A percentile compares a stretch with the other conserved stretches of the same genome.
Conservation (phyloP, 2,113 vertebrate genomes). For the Callipepla californica region DNA sequence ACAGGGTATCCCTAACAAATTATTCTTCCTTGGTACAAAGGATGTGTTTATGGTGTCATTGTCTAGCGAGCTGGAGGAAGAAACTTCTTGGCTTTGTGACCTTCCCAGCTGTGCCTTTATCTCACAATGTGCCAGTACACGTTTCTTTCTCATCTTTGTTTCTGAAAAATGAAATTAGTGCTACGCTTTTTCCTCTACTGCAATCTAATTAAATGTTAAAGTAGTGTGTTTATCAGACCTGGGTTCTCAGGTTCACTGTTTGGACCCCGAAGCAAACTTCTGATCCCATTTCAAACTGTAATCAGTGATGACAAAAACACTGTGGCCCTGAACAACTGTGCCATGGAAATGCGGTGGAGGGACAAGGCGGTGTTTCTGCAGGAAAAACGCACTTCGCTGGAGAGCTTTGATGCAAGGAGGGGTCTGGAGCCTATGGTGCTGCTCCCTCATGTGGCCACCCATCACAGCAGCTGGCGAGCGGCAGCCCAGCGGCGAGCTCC, state of each 20-base stretch:
- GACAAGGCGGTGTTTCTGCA: not conserved
- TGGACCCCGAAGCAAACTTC: not conserved
- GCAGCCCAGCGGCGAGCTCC: not conserved
- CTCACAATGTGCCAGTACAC: not conserved
- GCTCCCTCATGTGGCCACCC: slow-evolving; percentile 25
- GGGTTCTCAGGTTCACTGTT: not conserved
- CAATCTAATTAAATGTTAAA: not conserved
- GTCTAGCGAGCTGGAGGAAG: not conserved
- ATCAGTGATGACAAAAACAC: not conserved
- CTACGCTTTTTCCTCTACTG: not conserved
- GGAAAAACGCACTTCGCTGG: no score
- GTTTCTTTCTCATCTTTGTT: not conserved
- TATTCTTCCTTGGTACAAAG: not conserved
- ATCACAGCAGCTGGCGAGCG: not conserved
- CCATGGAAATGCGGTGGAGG: not conserved
- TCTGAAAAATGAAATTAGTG: not conserved
- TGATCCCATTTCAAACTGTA: not conserved
- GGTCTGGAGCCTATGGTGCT: not conserved
- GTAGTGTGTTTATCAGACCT: not conserved
- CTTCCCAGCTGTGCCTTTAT: not conserved
- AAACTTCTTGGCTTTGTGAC: not conserved
- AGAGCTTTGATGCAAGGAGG: not conserved
- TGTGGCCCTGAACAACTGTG: accelerated
- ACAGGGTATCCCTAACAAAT: not conserved
- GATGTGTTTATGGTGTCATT: not conserved